These are phyloP conservation scores for Passerina amoena DNA, from an alignment of 2,113 vertebrate species.

Conservation along the genomic window DNA sequence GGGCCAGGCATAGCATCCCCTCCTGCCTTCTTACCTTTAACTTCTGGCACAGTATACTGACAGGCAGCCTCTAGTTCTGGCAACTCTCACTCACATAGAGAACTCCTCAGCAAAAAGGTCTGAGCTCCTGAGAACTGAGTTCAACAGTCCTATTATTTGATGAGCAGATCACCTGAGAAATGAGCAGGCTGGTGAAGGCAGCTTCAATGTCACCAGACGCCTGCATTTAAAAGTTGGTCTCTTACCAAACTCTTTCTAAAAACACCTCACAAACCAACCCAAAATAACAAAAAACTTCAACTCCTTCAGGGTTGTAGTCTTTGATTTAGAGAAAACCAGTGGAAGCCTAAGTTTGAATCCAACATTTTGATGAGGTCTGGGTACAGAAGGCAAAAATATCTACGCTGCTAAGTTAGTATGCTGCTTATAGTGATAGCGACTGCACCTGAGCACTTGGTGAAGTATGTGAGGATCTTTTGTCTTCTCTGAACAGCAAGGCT, in stretches of 20 bases:
- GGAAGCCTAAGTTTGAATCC: background rate
- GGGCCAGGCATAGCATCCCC: background rate
- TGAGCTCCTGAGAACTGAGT: background rate
- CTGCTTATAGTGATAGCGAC: background rate
- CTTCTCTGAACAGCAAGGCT: background rate
- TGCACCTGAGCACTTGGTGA: accelerated
- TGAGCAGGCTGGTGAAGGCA: background rate
- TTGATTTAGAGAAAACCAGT: background rate
- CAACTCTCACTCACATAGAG: background rate
- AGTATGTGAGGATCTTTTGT: background rate
- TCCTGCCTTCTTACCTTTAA: background rate
- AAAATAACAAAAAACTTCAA: accelerated
- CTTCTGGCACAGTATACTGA: background rate
- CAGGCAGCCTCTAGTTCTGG: background rate
- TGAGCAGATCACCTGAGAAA: background rate
- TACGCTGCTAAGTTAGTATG: background rate
- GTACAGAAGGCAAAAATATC: background rate
- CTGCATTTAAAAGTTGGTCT: background rate
- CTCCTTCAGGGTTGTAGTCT: background rate
- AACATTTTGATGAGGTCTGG: background rate
- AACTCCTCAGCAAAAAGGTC: background rate
- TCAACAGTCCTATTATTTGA: background rate
- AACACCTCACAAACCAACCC: background rate
- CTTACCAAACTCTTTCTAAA: background rate
- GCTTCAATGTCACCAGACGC: background rate